These are phyloP conservation scores for Sciurus vulgaris DNA, from an alignment of 2,797 vertebrate genomes.

Conservation along the genomic window DNA sequence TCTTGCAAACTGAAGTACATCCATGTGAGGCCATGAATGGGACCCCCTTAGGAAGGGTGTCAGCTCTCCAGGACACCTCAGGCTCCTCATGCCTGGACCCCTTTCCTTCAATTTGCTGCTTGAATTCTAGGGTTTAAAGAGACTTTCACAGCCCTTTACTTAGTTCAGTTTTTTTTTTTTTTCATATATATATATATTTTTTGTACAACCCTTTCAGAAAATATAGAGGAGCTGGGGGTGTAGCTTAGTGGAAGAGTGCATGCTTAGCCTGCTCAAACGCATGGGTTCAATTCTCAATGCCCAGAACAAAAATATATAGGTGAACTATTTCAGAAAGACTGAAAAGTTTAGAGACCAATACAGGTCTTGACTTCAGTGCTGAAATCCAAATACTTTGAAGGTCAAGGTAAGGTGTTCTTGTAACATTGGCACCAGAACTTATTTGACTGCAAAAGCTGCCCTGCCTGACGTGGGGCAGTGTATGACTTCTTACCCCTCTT, in stretches of 20 bases:
- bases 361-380: neutral
- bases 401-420: neutral
- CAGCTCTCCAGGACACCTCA: neutral
- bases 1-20: neutral
- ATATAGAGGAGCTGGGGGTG: neutral
- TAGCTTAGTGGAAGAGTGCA: neutral
- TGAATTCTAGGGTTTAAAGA: neutral
- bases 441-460: neutral
- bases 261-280: neutral
- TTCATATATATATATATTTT: neutral
- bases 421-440: neutral
- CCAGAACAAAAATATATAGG: neutral
- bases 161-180: neutral
- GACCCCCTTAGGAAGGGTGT: neutral
- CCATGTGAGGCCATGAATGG: neutral
- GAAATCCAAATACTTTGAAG: slow-evolving; percentile 38
- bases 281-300: neutral
- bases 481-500: neutral
- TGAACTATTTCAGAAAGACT: slow-evolving; percentile 8
- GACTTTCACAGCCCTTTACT: neutral
- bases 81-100: neutral
- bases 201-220: slow-evolving; percentile 10
- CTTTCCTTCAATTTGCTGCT: neutral
- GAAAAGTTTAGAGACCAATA: neutral
- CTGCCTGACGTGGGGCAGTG: neutral